Base-by-base conservation (phyloP, 2,888 invertebrate genomes). In the Urechis unicinctus region DNA sequence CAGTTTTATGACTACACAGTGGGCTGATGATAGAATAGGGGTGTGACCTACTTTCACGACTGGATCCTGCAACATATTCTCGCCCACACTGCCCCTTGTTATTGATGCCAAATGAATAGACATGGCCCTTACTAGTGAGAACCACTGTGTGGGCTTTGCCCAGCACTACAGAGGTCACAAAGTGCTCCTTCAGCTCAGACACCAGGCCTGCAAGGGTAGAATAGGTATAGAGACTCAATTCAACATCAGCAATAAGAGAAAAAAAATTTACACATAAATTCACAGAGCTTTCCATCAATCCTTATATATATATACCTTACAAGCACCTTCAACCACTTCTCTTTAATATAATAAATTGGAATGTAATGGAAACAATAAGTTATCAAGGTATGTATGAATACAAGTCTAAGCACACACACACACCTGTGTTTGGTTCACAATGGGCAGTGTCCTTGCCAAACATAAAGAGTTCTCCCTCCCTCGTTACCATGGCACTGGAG, bases 21-120 rank as follows among this genome's bases (percentile, higher is more conserved):
- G 36, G 36, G 36, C 17, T 36, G 17, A 17, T 17, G 36, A 36
- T 36, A 9, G 36, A 17, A 9, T 13, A 13, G 36, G 36, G 9
- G 9, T 13, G 9, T 36, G 36, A 36, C 9, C 9, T 36, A 36
- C 9, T 13, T 13, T 36, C 17, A 36, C 9, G 36, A 36, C 17
- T 36, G 36, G 36, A 36, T 36, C 67, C 69, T 6, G 70, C 63
- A 5, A 63, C 63, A 58, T 67, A 73, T 49, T 91, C 91, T 61
- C 94, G 82, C 3, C 97, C 97, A 79, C 97, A 97, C 74, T 97
- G 97, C 1, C 94, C 94, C 76, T 95, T 93, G 76, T 97, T 96
- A 78, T 97, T 97, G 60, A 96, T 88, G 3, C 97, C 97, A 78
- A 96, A 95, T 0, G 96, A 93, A 75, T 88, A 95, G 2, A 96